Percentiles rank a stretch among this genome's conserved stretches.
Evolutionary conservation across 2,888 invertebrate species (phyloP).

Genomic region (Phrixothrix hirtus): DNA sequence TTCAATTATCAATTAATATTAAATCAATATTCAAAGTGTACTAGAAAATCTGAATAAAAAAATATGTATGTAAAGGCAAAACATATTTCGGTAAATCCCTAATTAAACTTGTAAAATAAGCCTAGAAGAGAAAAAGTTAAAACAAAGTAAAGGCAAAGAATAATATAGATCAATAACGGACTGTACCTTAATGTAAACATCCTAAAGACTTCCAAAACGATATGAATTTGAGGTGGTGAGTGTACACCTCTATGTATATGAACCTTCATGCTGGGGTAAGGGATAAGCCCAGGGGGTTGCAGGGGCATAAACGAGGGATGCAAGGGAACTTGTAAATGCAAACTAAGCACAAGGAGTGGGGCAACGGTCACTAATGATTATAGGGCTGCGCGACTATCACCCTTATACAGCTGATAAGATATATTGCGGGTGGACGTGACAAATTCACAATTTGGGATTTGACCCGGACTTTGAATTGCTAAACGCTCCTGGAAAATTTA

Average conservation of each 20-base stretch:
- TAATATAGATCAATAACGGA: slow-evolving; percentile 18
- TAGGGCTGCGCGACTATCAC: slow-evolving; percentile 52
- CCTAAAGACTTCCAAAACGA: slow-evolving; percentile 30
- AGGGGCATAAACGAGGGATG: slow-evolving; percentile 41
- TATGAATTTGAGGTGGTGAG: slow-evolving; percentile 44
- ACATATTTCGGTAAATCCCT: too few relatives aligned
- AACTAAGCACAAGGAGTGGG: slow-evolving; percentile 57
- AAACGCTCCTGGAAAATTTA: slow-evolving; percentile 29
- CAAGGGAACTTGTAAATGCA: slow-evolving; percentile 57
- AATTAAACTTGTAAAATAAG: too few relatives aligned
- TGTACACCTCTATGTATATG: slow-evolving; percentile 59
- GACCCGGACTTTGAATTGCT: slow-evolving; percentile 30
- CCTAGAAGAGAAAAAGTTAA: slow-evolving; percentile 1
- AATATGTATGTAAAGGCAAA: background rate
- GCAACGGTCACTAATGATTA: slow-evolving; percentile 56
- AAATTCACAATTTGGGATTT: slow-evolving; percentile 55
- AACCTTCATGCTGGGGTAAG: slow-evolving; percentile 52
- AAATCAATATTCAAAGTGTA: too few relatives aligned
- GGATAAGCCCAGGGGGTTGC: slow-evolving; percentile 43
- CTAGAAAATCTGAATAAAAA: too few relatives aligned
- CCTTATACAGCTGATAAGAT: slow-evolving; percentile 55
- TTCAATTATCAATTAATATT: too few relatives aligned
- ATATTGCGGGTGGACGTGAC: slow-evolving; percentile 52
- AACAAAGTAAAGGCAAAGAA: background rate
- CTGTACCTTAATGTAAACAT: slow-evolving; percentile 36